Evolutionary conservation across 2,797 vertebrate species (phyloP).

Genomic region (Scarus forsteni): DNA sequence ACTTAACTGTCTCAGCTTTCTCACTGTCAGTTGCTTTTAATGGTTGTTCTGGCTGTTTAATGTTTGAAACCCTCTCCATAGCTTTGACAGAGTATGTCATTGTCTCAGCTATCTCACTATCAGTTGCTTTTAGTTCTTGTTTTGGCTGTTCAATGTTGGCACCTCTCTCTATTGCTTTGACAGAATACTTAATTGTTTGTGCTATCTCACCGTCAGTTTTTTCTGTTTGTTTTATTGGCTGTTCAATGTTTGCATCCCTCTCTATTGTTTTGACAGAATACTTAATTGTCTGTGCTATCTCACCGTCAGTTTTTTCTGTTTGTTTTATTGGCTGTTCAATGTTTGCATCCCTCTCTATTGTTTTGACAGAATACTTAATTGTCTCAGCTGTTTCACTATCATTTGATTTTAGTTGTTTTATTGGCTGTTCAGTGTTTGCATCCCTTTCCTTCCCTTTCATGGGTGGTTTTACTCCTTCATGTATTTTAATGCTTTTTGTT

Average conservation of each 20-base stretch:
- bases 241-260: conserved; percentile 27
- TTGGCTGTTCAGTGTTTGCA: conserved; percentile 9
- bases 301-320: conserved; percentile 37
- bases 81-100: conserved; percentile 31
- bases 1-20: conserved; percentile 27
- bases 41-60: conserved; percentile 47
- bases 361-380: conserved; percentile 32
- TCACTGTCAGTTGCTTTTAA: conserved; percentile 50
- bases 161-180: conserved; percentile 25
- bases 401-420: conserved; percentile 55
- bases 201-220: conserved; percentile 33
- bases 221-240: conserved; percentile 48
- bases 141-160: conserved; percentile 27
- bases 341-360: conserved; percentile 18
- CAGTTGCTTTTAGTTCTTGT: conserved; percentile 54
- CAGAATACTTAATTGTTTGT: conserved; percentile 37
- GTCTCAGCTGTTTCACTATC: conserved; percentile 36
- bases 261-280: conserved; percentile 28
- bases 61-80: conserved; percentile 18
- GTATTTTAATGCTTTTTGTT: conserved; percentile 42
- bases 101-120: conserved; percentile 33
- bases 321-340: conserved; percentile 32
- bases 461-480: conserved; percentile 37
- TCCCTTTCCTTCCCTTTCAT: conserved; percentile 31
- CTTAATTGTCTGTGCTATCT: conserved; percentile 34